Evolutionary conservation across 2,888 invertebrate genomes (phyloP).

Genomic region (Cataglyphis livida): DNA sequence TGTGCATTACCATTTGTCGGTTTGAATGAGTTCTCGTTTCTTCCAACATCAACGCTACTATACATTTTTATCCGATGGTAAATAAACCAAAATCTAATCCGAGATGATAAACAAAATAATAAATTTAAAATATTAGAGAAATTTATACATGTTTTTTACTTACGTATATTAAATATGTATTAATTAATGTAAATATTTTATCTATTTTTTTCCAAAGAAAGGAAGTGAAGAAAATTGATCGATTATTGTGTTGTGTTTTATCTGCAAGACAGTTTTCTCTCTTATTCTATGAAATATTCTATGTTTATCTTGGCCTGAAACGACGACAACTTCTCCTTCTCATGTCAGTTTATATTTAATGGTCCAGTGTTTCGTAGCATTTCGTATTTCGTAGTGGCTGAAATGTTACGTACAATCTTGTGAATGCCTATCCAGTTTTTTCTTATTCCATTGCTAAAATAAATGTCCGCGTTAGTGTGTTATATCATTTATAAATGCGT

Average conservation of each 20-base stretch:
- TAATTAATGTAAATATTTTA: neutral
- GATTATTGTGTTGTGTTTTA: neutral
- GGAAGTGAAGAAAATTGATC: neutral
- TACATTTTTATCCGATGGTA: neutral
- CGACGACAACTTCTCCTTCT: slow-evolving; percentile 51
- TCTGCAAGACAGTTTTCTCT: neutral
- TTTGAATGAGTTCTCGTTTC: no score
- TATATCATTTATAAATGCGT: neutral
- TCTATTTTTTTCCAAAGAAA: neutral
- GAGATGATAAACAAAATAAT: neutral
- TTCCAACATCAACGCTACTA: neutral
- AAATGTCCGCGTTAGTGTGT: no score
- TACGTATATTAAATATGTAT: neutral
- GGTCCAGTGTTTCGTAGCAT: no score
- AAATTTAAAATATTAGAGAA: neutral
- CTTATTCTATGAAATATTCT: slow-evolving; percentile 37
- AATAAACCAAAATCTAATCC: neutral
- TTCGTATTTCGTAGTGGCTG: no score
- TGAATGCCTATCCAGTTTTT: no score
- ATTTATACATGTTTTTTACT: neutral
- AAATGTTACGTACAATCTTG: no score
- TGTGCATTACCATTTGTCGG: no score
- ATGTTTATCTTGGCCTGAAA: slow-evolving; percentile 56
- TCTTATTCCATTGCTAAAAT: no score
- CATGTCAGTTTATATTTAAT: neutral